Evolutionary conservation across 1,140 invertebrate species (phyloP).

Genomic region (Neodiprion virginianus): DNA sequence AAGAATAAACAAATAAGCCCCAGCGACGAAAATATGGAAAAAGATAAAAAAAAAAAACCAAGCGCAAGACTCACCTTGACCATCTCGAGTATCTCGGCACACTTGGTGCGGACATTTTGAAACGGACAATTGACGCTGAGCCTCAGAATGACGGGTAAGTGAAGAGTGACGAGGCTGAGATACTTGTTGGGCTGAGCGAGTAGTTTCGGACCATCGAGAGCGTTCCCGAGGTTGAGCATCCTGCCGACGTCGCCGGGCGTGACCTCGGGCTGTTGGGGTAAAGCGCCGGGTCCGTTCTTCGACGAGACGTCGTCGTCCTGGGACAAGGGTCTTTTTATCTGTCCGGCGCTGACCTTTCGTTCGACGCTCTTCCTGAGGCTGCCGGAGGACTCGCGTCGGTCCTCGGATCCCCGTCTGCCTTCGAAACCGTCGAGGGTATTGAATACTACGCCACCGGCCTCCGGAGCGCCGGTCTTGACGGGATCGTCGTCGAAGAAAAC

Average conservation of each 20-base stretch:
- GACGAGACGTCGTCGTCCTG: slow-evolving; percentile 53
- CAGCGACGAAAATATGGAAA: background rate
- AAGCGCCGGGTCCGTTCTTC: slow-evolving; percentile 41
- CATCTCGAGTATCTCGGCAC: slow-evolving; percentile 64
- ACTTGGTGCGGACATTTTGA: slow-evolving; percentile 65
- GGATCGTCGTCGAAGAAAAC: slow-evolving; percentile 35
- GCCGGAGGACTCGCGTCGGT: slow-evolving; percentile 14
- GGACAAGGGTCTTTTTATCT: slow-evolving; percentile 53
- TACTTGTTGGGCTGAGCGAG: slow-evolving; percentile 59
- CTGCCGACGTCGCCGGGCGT: slow-evolving; percentile 58
- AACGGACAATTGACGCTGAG: slow-evolving; percentile 68
- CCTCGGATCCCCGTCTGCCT: slow-evolving; percentile 37
- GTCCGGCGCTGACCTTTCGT: slow-evolving; percentile 47
- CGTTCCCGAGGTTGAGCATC: slow-evolving; percentile 58
- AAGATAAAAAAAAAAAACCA: background rate
- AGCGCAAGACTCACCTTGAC: slow-evolving; percentile 58
- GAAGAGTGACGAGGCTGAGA: slow-evolving; percentile 62
- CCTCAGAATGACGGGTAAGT: slow-evolving; percentile 66
- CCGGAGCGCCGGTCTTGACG: slow-evolving; percentile 29
- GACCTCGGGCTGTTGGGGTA: slow-evolving; percentile 46
- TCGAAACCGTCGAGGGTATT: slow-evolving; percentile 58
- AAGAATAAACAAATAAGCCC: too few species aligned
- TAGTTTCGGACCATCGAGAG: slow-evolving; percentile 57
- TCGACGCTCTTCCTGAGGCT: slow-evolving; percentile 47
- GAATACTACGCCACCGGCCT: slow-evolving; percentile 50